A percentile compares a stretch with the other conserved stretches of the same genome.
Evolutionary conservation across 2,797 vertebrate species (phyloP).

Genomic region (Podargus strigoides): DNA sequence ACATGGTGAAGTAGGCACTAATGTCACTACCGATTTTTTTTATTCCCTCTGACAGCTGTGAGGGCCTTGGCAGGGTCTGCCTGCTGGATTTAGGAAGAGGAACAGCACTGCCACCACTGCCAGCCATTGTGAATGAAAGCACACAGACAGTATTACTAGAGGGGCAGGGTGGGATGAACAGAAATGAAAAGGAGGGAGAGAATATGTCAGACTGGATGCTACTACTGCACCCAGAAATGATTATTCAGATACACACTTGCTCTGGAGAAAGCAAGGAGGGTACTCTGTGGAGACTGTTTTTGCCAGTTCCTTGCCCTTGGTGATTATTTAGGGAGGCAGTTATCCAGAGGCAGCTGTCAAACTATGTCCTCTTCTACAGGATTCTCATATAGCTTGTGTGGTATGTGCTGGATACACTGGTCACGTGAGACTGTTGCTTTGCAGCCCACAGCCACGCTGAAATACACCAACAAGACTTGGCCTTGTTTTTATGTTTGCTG

Average conservation of each 20-base stretch:
- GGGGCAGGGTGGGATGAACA: background rate
- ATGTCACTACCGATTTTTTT: background rate
- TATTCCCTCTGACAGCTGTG: background rate
- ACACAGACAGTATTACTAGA: background rate
- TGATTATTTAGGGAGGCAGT: background rate
- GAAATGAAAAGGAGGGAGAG: background rate
- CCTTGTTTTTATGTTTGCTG: background rate
- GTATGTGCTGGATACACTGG: background rate
- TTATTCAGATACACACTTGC: background rate
- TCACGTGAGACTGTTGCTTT: background rate
- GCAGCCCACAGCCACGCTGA: background rate
- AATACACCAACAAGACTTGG: background rate
- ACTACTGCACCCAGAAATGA: background rate
- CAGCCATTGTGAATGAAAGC: background rate
- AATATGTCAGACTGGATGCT: background rate
- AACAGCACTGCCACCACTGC: background rate
- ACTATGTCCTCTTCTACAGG: background rate
- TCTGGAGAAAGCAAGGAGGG: background rate
- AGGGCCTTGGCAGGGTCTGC: background rate
- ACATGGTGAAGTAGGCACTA: background rate
- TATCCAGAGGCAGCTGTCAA: background rate
- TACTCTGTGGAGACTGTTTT: background rate
- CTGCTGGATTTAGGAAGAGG: background rate
- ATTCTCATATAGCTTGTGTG: background rate
- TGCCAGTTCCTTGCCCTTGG: background rate